Base-by-base conservation (phyloP, 2,797 vertebrate species). In the Gorsachius magnificus region DNA sequence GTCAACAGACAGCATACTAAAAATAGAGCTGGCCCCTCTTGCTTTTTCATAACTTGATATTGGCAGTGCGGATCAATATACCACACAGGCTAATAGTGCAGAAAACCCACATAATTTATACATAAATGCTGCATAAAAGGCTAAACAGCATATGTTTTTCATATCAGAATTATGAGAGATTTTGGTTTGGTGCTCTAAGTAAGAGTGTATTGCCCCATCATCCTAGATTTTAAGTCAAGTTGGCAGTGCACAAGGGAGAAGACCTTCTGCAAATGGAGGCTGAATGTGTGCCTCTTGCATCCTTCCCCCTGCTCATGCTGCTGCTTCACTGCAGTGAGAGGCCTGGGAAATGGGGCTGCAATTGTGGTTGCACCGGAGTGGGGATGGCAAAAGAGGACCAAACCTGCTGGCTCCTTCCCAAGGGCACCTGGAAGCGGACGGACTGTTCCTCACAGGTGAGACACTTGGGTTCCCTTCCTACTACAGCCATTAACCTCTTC, bases 341-440 rank as follows among this genome's bases (percentile, higher is more conserved):
- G 19, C 14, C 51, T 66, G 35, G 54, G 41, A 66, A 74, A 89
- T 1, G 5, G 16, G 19, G 35, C 19, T 65, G 38, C n/a, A 26
- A 4, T 6, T 2, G 0, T 9, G 26, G 33, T 45, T 28, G 41
- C 13, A 57, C 10, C 0, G 0, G 12, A 66, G 29, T 0, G 4
- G 36, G 43, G 43, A 65, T 0, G 3, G 36, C 50, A 72, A 64
- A 29, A 9, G 10, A 10, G 4, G 6, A 9, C 14, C 26, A 33
- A 76, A 68, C 6, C 54, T n/a, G 15, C 7, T 26, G 45, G 33
- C 13, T 83, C 50, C 24, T 76, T 64, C 33, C 33, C 71, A 66
- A 24, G 12, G 46, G 20, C 28, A 48, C 9, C 16, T 51, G 33
- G 60, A 70, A 69, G 33, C 1, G 4, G 88, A 83, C 0, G 3